phyloP scores from a whole-genome alignment of 53 echinoderm and acorn worm species.

The Crossaster papposus region DNA sequence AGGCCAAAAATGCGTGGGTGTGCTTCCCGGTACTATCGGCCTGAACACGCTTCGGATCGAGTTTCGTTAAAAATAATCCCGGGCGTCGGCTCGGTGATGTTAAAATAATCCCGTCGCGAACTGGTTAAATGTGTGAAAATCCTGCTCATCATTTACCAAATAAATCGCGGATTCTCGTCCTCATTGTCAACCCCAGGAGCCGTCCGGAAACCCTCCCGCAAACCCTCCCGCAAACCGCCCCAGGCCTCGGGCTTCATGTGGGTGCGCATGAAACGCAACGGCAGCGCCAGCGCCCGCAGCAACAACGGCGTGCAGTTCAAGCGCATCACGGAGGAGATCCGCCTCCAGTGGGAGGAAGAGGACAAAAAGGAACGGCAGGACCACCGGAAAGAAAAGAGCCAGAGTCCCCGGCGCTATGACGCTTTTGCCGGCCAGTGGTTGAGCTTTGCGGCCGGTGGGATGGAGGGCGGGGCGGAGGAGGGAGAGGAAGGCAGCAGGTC shows the following conservation, averaged over 20 bases:
- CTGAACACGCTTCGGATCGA: no score
- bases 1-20: no score
- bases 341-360: conserved; percentile 86
- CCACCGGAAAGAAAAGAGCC: conserved; percentile 73
- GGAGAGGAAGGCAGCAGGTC: not conserved
- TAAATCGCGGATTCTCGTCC: not conserved
- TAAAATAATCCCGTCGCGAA: no score
- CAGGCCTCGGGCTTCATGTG: conserved; percentile 84
- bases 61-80: no score
- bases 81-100: no score
- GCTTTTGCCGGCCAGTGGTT: conserved; percentile 90
- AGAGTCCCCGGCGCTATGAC: conserved; percentile 77
- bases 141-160: not conserved
- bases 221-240: conserved; percentile 77
- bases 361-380: conserved; percentile 72
- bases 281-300: conserved; percentile 46
- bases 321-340: conserved; percentile 75
- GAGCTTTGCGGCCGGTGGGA: conserved; percentile 84
- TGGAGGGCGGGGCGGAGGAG: conserved; percentile 6
- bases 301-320: conserved; percentile 59
- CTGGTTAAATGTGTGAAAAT: no score
- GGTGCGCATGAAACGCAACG: conserved; percentile 80
- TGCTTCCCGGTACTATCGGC: no score
- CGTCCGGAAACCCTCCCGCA: conserved; percentile 52
- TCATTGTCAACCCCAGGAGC: conserved; percentile 36